Evolutionary conservation across 2,888 invertebrate species (phyloP).

Genomic region (Erannis defoliaria): DNA sequence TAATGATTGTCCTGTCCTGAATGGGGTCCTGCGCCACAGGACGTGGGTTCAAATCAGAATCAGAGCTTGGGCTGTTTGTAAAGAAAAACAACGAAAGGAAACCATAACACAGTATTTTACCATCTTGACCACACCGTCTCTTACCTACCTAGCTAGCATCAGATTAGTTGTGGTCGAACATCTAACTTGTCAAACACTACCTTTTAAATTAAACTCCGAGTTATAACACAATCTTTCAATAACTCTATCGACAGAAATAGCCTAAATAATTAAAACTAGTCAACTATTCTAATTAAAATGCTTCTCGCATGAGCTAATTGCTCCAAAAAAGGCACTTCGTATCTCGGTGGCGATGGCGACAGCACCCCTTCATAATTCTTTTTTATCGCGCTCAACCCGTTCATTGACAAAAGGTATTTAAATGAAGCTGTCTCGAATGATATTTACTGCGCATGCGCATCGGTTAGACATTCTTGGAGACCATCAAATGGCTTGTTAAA

Average conservation of each 20-base stretch:
- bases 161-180: no score
- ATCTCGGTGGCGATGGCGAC: slow-evolving; percentile 71
- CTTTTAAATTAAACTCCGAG: neutral
- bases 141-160: no score
- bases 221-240: slow-evolving; percentile 11
- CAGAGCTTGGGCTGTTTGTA: no score
- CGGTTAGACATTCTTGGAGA: slow-evolving; percentile 65
- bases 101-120: no score
- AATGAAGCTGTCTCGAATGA: slow-evolving; percentile 83
- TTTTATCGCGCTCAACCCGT: slow-evolving; percentile 85
- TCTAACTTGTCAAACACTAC: no score
- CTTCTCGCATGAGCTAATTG: slow-evolving; percentile 78
- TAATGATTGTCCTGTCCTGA: no score
- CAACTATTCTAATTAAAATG: slow-evolving; percentile 76
- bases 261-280: neutral
- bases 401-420: slow-evolving; percentile 87
- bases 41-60: no score
- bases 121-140: no score
- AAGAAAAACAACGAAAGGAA: no score
- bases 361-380: slow-evolving; percentile 78
- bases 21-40: no score
- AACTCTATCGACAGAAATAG: slow-evolving; percentile 25
- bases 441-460: slow-evolving; percentile 78
- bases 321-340: slow-evolving; percentile 59
- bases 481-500: slow-evolving; percentile 68